These are phyloP conservation scores for Monopterus albus DNA, from an alignment of 2,113 vertebrate species.

Conservation along the genomic window DNA sequence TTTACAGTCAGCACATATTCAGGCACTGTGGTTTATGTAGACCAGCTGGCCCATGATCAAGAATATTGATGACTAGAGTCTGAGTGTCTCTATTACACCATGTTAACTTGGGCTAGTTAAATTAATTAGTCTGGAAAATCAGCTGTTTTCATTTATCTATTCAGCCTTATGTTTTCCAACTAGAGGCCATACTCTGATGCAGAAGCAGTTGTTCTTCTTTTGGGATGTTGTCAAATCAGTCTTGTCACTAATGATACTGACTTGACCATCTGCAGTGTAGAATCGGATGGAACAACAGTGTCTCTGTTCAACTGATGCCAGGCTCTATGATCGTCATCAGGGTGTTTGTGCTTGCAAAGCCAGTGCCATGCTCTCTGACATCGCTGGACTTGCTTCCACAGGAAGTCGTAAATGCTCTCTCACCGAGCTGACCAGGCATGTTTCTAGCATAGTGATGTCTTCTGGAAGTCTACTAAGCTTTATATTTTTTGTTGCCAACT, in stretches of 20 bases:
- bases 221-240: slow-evolving; percentile 4
- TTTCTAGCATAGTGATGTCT: not conserved
- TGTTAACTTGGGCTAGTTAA: not conserved
- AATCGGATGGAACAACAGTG: slow-evolving; percentile 18
- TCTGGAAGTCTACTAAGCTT: not conserved
- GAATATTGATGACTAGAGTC: not conserved
- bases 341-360: slow-evolving; percentile 1
- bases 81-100: not conserved
- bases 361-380: not conserved
- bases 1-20: not conserved
- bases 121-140: not conserved
- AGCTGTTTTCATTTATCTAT: not conserved
- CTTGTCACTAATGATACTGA: slow-evolving; percentile 24
- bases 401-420: not conserved
- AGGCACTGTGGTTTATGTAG: not conserved
- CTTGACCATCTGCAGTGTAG: slow-evolving; percentile 20
- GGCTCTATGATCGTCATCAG: not conserved
- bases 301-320: not conserved
- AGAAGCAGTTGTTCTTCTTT: slow-evolving; percentile 8
- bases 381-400: slow-evolving; percentile 2
- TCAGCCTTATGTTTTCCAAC: not conserved
- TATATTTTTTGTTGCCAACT: not conserved
- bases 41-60: not conserved
- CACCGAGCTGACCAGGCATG: not conserved
- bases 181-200: not conserved